These are phyloP conservation scores for Argya squamiceps DNA, from an alignment of 2,797 vertebrate genomes.

Conservation along the genomic window DNA sequence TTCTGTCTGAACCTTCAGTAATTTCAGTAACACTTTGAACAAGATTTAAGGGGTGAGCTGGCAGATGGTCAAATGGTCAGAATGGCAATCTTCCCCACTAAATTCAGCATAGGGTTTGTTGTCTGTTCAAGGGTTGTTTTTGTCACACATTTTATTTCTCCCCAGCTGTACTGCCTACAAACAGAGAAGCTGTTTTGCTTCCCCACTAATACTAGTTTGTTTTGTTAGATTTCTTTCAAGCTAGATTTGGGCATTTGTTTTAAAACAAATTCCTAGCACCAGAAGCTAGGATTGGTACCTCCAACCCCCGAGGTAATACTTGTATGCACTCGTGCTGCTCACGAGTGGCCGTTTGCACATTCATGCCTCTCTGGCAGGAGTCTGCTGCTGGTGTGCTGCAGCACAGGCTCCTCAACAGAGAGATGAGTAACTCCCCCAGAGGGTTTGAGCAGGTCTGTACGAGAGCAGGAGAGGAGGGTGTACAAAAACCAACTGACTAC, in stretches of 20 bases:
- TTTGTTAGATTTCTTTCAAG: not conserved
- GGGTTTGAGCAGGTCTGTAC: not conserved
- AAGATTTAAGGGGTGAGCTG: constrained; percentile 73
- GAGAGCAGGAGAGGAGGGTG: not conserved
- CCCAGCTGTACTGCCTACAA: not conserved
- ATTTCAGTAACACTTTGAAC: constrained; percentile 74
- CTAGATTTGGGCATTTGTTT: not conserved
- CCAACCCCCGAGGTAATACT: not conserved
- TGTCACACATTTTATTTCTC: not conserved
- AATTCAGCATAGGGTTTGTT: not conserved
- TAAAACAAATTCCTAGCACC: not conserved
- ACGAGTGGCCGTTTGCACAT: rapidly evolving
- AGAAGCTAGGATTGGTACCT: not conserved
- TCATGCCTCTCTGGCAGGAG: not conserved
- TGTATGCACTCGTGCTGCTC: not conserved
- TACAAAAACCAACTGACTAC: not conserved
- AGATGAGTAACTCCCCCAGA: not conserved
- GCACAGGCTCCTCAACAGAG: not conserved
- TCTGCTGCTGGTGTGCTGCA: not conserved
- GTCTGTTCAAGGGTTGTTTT: not conserved
- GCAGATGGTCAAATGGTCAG: constrained; percentile 62
- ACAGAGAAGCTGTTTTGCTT: not conserved
- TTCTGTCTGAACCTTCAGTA: constrained; percentile 66
- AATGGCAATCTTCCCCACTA: constrained; percentile 62
- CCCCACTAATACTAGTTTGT: not conserved